phyloP scores from a whole-genome alignment of 2,113 vertebrate species.

The Danionella cerebrum region DNA sequence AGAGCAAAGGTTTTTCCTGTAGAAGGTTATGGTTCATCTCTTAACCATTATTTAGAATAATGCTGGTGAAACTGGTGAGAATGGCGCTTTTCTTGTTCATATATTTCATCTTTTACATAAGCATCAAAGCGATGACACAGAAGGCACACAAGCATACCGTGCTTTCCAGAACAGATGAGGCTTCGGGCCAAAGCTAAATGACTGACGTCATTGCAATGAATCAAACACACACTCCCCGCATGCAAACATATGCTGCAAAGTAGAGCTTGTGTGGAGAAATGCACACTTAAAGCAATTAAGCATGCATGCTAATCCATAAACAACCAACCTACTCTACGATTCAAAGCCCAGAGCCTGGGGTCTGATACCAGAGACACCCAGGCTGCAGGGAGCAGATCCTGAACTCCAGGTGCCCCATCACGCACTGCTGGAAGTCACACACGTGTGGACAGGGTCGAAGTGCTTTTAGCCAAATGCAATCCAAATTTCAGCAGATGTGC shows the following conservation, averaged over 20 bases:
- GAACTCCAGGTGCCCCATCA: not conserved
- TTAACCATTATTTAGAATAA: too few relatives aligned
- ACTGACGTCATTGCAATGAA: not conserved
- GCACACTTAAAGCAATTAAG: not conserved
- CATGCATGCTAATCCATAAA: not conserved
- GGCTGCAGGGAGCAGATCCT: not conserved
- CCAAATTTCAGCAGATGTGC: not conserved
- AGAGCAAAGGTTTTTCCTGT: too few relatives aligned
- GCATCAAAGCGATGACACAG: not conserved
- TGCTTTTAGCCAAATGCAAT: not conserved
- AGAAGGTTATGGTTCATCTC: too few relatives aligned
- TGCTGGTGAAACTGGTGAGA: too few relatives aligned
- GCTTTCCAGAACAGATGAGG: constrained; percentile 2
- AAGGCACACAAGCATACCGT: not conserved
- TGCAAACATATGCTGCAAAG: not conserved
- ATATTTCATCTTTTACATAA: constrained; percentile 8
- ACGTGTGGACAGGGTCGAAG: not conserved
- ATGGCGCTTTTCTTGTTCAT: too few relatives aligned
- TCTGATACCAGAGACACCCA: not conserved
- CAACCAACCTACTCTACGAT: not conserved
- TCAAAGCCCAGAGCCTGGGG: not conserved
- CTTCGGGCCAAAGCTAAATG: not conserved
- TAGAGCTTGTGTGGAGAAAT: not conserved
- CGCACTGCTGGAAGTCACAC: not conserved
- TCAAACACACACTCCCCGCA: not conserved